phyloP scores from a whole-genome alignment of 2,113 vertebrate species.

The Equus quagga region DNA sequence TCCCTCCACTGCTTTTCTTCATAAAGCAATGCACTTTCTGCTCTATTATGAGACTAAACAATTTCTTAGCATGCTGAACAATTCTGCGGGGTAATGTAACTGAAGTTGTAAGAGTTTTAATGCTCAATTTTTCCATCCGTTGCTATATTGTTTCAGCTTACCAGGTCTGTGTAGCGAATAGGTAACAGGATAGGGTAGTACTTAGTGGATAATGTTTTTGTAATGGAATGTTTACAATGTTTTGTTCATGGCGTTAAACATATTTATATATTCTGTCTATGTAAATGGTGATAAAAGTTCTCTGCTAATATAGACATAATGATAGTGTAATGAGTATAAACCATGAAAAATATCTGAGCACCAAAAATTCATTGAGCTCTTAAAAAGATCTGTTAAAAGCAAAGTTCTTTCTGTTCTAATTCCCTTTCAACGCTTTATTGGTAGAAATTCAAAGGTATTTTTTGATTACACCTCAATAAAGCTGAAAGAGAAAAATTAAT shows the following conservation, averaged over 20 bases:
- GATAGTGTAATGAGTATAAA: background rate
- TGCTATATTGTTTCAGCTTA: background rate
- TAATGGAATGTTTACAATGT: conserved; percentile 19
- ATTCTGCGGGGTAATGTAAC: background rate
- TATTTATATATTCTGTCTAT: background rate
- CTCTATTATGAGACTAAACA: background rate
- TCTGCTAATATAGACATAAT: background rate
- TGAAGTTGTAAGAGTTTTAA: background rate
- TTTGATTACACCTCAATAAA: background rate
- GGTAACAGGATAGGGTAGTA: background rate
- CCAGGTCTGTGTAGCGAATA: background rate
- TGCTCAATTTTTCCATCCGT: background rate
- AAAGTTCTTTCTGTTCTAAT: background rate
- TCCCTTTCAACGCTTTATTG: background rate
- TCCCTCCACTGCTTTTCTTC: background rate
- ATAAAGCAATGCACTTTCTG: background rate
- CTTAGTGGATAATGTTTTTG: background rate
- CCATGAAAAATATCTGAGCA: background rate
- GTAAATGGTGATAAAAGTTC: background rate
- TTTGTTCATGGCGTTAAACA: background rate
- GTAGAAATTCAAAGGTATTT: background rate
- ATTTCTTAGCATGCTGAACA: background rate
- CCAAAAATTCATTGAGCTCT: background rate
- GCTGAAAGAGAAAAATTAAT: background rate
- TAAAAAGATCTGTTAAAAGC: background rate